A percentile compares a stretch with the other conserved stretches of the same genome.
phyloP scores from a whole-genome alignment of 1,140 invertebrate species.

The Lordiphosa clarofinis region DNA sequence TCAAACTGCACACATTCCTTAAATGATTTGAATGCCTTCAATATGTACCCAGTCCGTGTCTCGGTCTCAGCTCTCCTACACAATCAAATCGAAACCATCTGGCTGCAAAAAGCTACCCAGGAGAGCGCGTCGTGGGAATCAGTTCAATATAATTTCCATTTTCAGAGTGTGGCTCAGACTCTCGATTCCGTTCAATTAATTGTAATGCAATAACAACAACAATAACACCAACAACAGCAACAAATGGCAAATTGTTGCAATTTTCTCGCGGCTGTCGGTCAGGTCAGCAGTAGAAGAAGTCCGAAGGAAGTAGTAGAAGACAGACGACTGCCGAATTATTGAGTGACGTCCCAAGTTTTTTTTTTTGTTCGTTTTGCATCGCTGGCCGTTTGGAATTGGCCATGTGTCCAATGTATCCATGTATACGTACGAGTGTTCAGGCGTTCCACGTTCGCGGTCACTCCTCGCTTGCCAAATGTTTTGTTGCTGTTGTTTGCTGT shows the following conservation, averaged over 20 bases:
- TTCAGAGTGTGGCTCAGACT: constrained; percentile 42
- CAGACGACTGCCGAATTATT: constrained; percentile 71
- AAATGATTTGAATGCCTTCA: constrained; percentile 69
- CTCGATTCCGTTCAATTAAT: constrained; percentile 64
- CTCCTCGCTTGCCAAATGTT: constrained; percentile 45
- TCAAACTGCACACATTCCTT: constrained; percentile 43
- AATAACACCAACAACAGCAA: constrained; percentile 36
- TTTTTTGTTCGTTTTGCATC: constrained; percentile 60
- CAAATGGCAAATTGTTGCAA: constrained; percentile 69
- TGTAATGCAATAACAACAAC: constrained; percentile 57
- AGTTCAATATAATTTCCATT: constrained; percentile 75
- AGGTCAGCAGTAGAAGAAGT: constrained; percentile 33
- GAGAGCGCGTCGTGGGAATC: constrained; percentile 64
- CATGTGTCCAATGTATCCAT: constrained; percentile 33
- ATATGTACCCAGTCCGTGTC: constrained; percentile 13
- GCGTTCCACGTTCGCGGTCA: constrained; percentile 37
- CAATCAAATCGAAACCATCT: constrained; percentile 76
- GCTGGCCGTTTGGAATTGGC: constrained; percentile 38
- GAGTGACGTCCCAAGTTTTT: constrained; percentile 45
- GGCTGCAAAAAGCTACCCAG: constrained; percentile 26
- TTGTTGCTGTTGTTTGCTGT: constrained; percentile 24
- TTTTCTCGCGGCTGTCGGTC: constrained; percentile 59
- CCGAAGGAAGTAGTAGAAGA: constrained; percentile 37
- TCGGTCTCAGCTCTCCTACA: constrained; percentile 23
- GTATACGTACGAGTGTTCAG: neutral